Conservation (phyloP, 2,888 invertebrate species). For the Heteromurus nitidus region DNA sequence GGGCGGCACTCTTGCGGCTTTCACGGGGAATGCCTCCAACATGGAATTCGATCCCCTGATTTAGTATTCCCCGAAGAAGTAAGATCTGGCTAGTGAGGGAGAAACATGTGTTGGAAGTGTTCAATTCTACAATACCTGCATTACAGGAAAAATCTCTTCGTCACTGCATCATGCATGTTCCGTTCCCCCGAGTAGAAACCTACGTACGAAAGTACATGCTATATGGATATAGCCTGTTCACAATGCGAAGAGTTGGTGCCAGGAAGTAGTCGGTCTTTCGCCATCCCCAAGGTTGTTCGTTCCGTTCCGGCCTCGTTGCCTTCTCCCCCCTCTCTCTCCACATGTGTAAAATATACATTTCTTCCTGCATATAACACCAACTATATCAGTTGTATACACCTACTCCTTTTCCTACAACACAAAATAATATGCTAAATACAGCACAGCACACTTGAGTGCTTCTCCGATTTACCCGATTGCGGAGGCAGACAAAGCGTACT, state of each 20-base stretch:
- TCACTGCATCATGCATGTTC: neutral
- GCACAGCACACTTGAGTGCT: neutral
- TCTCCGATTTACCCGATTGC: neutral
- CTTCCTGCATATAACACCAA: too few species aligned
- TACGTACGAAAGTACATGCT: neutral
- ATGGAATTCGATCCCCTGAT: too few species aligned
- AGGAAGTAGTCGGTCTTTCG: constrained; percentile 30
- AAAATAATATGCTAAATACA: neutral
- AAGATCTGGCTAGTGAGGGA: too few species aligned
- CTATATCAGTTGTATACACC: neutral
- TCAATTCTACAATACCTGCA: too few species aligned
- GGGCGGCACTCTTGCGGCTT: too few species aligned
- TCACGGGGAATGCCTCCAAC: too few species aligned
- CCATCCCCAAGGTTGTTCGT: constrained; percentile 40
- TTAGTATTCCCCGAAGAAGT: too few species aligned
- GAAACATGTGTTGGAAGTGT: too few species aligned
- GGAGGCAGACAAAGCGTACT: neutral
- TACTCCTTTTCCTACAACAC: neutral
- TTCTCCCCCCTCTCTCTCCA: constrained; percentile 9
- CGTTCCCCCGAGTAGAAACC: neutral
- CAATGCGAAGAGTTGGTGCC: constrained; percentile 20
- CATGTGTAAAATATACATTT: neutral
- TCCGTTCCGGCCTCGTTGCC: constrained; percentile 19
- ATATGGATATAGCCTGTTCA: neutral
- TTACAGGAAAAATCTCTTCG: too few species aligned